Base-by-base conservation (phyloP, 30 jellyfish, hydroid and myxozoan species). In the Pelagia noctiluca region DNA sequence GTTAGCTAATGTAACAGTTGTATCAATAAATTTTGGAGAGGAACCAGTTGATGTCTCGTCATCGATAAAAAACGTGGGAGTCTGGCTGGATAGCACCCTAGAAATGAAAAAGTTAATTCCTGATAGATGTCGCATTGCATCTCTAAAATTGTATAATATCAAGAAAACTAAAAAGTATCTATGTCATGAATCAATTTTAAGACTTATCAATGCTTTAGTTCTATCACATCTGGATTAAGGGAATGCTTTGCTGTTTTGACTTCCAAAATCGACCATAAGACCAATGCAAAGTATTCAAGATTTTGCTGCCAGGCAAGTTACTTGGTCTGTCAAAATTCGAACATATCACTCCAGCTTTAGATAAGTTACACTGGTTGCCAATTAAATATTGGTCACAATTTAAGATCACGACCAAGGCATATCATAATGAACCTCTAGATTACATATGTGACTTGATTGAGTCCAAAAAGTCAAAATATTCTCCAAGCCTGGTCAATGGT, bases 301-400 rank as follows among this genome's bases (percentile, higher is more conserved):
- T 47, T 71, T 70, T 35, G 84, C 62, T 3, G 72, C 72, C 2
- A 36, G 72, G 36, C 42, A 37, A 64, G 48, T n/a, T 71, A 71
- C 71, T 42, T 26, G 84, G 71, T 71, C 71, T 71, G 48, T 42
- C 84, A 4, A 37, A 42, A 71, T 42, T 42, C 29, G 38, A 71
- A 42, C 46, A 71, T 71, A 36, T 71, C 71, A 71, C 71, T 71
- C 84, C 71, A 42, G 71, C 84, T 36, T 70, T 71, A 25, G 47
- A 71, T 26, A 46, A 71, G 84, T 26, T 71, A 42, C 71, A 71
- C 84, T 71, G 84, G 84, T n/a, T n/a, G n/a, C n/a, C n/a, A n/a
- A n/a, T n/a, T n/a, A n/a, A n/a, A n/a, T n/a, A n/a, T n/a, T n/a
- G 84, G 47, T 19, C 48, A 19, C 84, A 36, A 21, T 71, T 71